Evolutionary conservation across 2,888 invertebrate genomes (phyloP).

Genomic region (Platypus cylindrus): DNA sequence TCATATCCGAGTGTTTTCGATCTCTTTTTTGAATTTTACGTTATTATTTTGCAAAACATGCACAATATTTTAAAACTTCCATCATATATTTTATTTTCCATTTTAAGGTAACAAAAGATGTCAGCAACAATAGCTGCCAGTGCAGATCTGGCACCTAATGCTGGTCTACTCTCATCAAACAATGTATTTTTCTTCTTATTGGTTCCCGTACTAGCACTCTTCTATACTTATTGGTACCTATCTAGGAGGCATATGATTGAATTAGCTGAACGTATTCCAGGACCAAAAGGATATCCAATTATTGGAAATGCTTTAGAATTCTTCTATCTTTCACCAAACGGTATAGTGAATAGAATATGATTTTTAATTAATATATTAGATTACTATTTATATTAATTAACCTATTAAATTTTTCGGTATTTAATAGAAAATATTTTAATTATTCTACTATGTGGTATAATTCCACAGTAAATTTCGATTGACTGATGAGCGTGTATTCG

Average conservation of each 20-base stretch:
- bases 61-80: constrained; percentile 1
- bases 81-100: not conserved
- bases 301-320: constrained; percentile 64
- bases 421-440: no score
- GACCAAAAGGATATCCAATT: constrained; percentile 58
- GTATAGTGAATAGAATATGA: no score
- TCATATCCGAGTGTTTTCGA: no score
- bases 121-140: constrained; percentile 21
- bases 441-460: no score
- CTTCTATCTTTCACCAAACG: constrained; percentile 58
- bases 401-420: no score
- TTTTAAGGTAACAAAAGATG: constrained; percentile 17
- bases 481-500: no score
- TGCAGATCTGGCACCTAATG: constrained; percentile 27
- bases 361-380: no score
- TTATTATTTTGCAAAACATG: no score
- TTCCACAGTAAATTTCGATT: no score
- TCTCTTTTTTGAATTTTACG: no score
- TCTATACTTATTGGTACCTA: constrained; percentile 63
- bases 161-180: constrained; percentile 41
- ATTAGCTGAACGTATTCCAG: constrained; percentile 57
- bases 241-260: constrained; percentile 60
- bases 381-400: no score
- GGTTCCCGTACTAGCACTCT: constrained; percentile 52
- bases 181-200: constrained; percentile 61